phyloP scores from a whole-genome alignment of 2,113 vertebrate genomes.

The Limanda limanda region DNA sequence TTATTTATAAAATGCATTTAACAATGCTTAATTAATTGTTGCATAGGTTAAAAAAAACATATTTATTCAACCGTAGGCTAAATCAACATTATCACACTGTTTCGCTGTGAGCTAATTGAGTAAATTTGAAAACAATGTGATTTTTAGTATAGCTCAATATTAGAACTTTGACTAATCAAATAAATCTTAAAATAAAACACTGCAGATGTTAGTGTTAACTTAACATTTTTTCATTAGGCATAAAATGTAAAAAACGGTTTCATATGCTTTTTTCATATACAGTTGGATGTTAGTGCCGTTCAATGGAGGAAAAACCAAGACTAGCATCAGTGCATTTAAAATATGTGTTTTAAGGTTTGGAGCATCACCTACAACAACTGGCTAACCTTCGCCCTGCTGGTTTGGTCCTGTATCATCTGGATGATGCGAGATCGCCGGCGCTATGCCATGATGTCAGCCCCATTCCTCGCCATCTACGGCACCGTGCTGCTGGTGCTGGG shows the following conservation, averaged over 20 bases:
- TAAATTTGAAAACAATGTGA: too few relatives aligned
- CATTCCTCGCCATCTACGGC: conserved; percentile 84
- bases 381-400: conserved; percentile 82
- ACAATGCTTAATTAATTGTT: too few relatives aligned
- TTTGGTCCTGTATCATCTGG: conserved; percentile 86
- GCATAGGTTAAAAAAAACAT: too few relatives aligned
- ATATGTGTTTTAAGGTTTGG: conserved; percentile 71
- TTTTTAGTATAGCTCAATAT: background rate
- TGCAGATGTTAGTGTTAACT: too few relatives aligned
- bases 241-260: too few relatives aligned
- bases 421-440: conserved; percentile 80
- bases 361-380: conserved; percentile 85
- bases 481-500: conserved; percentile 82
- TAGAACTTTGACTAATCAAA: background rate
- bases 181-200: too few relatives aligned
- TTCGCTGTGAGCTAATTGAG: too few relatives aligned
- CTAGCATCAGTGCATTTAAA: background rate
- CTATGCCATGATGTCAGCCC: conserved; percentile 86
- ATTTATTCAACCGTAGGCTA: background rate
- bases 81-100: background rate
- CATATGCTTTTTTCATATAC: too few relatives aligned
- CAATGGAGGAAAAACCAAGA: too few relatives aligned
- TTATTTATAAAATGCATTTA: too few relatives aligned
- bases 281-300: too few relatives aligned
- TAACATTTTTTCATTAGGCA: too few relatives aligned